Evolutionary conservation across 37 sponge, comb jelly and placozoan species (phyloP).

Genomic region (Tethya wilhelma): DNA sequence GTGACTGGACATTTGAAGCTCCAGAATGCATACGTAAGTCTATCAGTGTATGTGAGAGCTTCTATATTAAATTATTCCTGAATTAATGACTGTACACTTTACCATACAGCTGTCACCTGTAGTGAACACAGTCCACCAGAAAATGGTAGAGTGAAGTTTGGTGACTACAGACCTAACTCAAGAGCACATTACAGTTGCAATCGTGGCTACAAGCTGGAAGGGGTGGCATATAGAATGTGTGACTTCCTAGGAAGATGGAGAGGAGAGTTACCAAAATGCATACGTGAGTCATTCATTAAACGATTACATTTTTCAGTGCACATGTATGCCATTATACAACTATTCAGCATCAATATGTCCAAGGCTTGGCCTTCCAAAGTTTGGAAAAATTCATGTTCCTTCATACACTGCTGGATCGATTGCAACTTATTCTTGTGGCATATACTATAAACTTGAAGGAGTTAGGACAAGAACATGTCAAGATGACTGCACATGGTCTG

Average conservation of each 20-base stretch:
- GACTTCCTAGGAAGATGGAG: neutral
- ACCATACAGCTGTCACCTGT: too few relatives aligned
- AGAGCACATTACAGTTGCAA: neutral
- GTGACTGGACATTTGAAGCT: conserved; percentile 1
- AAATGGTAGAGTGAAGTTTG: too few relatives aligned
- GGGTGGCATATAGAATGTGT: neutral
- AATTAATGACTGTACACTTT: neutral
- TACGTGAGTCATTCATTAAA: neutral
- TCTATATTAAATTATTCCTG: neutral
- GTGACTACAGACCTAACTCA: neutral
- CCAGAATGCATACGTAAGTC: conserved; percentile 9
- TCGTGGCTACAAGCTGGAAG: neutral
- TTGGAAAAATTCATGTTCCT: conserved; percentile 17
- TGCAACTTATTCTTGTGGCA: conserved; percentile 42
- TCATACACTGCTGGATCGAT: conserved; percentile 15
- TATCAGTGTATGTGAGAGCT: neutral
- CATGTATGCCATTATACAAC: too few relatives aligned
- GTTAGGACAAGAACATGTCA: conserved; percentile 34
- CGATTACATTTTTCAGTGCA: neutral
- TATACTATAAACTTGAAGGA: conserved; percentile 31
- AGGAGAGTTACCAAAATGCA: neutral
- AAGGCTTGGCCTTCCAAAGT: neutral
- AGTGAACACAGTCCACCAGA: too few relatives aligned
- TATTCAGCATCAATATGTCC: conserved; percentile 24
- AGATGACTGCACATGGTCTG: conserved; percentile 55